Conservation (phyloP, 2,888 invertebrate genomes). For the Latrodectus elegans region DNA sequence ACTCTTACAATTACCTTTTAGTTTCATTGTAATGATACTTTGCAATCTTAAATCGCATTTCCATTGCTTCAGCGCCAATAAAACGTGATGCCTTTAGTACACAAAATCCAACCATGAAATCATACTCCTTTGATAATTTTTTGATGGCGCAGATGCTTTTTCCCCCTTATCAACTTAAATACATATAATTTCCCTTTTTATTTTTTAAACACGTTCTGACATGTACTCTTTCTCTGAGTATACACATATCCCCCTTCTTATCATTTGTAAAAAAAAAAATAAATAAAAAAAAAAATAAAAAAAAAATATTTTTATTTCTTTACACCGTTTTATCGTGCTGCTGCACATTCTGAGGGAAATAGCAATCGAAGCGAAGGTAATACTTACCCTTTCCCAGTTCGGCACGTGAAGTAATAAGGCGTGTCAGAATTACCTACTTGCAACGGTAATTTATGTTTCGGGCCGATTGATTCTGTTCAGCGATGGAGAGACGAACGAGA, state of each 20-base stretch:
- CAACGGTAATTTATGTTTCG: constrained; percentile 60
- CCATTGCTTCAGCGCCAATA: constrained; percentile 13
- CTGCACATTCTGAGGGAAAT: constrained; percentile 1
- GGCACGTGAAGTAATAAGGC: constrained; percentile 62
- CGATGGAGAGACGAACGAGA: constrained; percentile 10
- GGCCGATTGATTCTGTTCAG: constrained; percentile 52
- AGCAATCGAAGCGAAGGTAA: constrained; percentile 56
- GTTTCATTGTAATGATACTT: constrained; percentile 16
- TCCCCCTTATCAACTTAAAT: too few species aligned
- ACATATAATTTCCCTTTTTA: too few species aligned
- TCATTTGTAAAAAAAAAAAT: too few species aligned
- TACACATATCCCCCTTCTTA: too few species aligned
- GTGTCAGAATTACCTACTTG: constrained; percentile 64
- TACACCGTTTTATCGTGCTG: not conserved
- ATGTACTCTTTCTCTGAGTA: too few species aligned
- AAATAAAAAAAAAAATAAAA: too few species aligned
- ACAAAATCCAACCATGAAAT: constrained; percentile 50
- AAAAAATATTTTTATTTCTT: too few species aligned
- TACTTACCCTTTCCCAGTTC: constrained; percentile 25
- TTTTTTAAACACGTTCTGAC: too few species aligned
- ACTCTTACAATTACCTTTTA: not conserved
- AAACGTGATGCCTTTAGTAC: constrained; percentile 14
- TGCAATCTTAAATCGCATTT: constrained; percentile 20
- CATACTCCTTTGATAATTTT: constrained; percentile 12
- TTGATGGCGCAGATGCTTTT: not conserved